phyloP scores from a whole-genome alignment of 2,113 vertebrate genomes.

The Leptobrachium leishanense region DNA sequence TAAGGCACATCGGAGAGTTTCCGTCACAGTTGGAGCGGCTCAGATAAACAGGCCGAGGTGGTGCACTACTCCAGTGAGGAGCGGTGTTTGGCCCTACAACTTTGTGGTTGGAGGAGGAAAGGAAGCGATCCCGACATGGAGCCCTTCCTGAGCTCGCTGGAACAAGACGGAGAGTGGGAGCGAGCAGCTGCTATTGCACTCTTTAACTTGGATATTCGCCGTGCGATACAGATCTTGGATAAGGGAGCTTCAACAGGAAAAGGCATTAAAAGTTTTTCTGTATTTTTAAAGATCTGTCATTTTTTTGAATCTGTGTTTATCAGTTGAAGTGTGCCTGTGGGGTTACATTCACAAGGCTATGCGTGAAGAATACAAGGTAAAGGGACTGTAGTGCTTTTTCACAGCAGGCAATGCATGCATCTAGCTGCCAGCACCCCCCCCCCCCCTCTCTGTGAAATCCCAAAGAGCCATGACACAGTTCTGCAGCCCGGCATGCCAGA shows the following conservation, averaged over 20 bases:
- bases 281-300: too few relatives aligned
- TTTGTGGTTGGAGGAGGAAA: constrained; percentile 93
- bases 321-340: too few relatives aligned
- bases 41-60: constrained; percentile 84
- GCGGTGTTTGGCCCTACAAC: constrained; percentile 86
- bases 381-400: too few relatives aligned
- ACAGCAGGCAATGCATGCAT: too few relatives aligned
- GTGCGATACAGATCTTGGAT: constrained; percentile 94
- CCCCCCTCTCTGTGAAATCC: background rate
- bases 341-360: too few relatives aligned
- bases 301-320: background rate
- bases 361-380: too few relatives aligned
- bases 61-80: constrained; percentile 88
- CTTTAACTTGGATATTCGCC: constrained; percentile 94
- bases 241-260: constrained; percentile 89
- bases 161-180: constrained; percentile 94
- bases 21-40: constrained; percentile 83
- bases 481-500: too few relatives aligned
- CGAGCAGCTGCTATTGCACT: constrained; percentile 91
- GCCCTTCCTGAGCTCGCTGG: constrained; percentile 85
- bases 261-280: constrained; percentile 63
- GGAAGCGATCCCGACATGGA: constrained; percentile 87
- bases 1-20: constrained; percentile 86
- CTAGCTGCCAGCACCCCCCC: too few relatives aligned
- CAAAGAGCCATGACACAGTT: too few relatives aligned